Conservation (phyloP, 2,797 vertebrate genomes). For the Malurus splendens region DNA sequence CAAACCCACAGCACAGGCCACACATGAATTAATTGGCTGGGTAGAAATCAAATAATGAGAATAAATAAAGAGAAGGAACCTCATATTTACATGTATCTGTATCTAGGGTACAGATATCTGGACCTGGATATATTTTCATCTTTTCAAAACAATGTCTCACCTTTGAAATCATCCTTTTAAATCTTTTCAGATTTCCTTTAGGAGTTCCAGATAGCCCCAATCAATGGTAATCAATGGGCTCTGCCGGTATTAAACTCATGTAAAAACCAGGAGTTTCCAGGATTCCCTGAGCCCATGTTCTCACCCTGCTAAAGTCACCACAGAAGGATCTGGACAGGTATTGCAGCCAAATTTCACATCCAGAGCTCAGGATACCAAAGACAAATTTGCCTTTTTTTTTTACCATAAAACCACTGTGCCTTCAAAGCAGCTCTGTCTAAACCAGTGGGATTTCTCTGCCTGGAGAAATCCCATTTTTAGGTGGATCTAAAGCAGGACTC, state of each 20-base stretch:
- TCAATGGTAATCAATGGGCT: neutral
- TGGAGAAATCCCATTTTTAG: neutral
- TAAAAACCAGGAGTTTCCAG: neutral
- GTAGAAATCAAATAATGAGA: neutral
- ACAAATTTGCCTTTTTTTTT: neutral
- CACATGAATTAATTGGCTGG: neutral
- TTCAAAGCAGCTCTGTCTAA: neutral
- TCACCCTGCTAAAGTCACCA: neutral
- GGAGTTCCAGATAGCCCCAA: neutral
- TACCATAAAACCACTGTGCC: rapidly evolving
- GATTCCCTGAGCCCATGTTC: neutral
- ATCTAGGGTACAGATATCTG: neutral
- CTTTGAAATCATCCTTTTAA: neutral
- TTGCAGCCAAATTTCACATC: neutral
- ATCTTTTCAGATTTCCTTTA: neutral
- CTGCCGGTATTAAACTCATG: neutral
- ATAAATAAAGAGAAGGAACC: neutral
- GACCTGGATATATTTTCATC: neutral
- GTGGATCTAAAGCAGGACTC: neutral
- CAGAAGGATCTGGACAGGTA: neutral
- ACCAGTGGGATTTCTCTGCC: neutral
- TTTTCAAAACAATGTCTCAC: neutral
- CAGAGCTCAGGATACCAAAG: neutral
- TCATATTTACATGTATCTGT: neutral
- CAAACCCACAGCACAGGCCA: neutral